phyloP scores from a whole-genome alignment of 2,888 invertebrate species.

The Meiosimyza platycephala region DNA sequence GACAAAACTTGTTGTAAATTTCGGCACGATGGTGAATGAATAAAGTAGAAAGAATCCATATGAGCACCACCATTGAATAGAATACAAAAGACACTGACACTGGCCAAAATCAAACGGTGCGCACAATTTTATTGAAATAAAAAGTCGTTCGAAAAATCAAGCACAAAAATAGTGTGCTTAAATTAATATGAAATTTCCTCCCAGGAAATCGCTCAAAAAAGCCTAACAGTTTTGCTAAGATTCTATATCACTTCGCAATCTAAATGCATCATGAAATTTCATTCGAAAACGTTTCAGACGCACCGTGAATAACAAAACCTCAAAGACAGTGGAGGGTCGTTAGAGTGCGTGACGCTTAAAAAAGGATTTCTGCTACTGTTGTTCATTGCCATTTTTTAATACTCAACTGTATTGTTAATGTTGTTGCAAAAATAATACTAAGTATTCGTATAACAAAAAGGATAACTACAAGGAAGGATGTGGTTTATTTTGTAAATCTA shows the following conservation, averaged over 20 bases:
- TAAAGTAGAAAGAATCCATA: slow-evolving; percentile 11
- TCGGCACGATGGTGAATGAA: not conserved
- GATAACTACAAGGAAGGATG: slow-evolving; percentile 22
- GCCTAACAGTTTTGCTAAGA: too few relatives aligned
- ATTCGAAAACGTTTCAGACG: too few relatives aligned
- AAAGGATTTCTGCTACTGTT: not conserved
- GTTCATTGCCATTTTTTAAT: not conserved
- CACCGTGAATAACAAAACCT: not conserved
- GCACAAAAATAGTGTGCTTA: too few relatives aligned
- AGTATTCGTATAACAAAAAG: not conserved
- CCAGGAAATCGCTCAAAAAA: too few relatives aligned
- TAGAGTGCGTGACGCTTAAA: slow-evolving; percentile 11
- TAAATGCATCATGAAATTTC: too few relatives aligned
- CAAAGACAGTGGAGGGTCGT: not conserved
- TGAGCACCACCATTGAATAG: not conserved
- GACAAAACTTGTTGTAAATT: not conserved
- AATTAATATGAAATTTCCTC: too few relatives aligned
- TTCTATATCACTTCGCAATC: too few relatives aligned
- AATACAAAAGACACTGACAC: slow-evolving; percentile 4
- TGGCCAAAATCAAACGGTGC: not conserved
- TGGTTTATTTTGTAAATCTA: slow-evolving; percentile 33
- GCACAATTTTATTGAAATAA: not conserved
- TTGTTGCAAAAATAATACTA: too few relatives aligned
- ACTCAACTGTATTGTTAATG: not conserved
- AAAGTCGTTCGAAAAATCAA: too few relatives aligned